Conservation (phyloP, 2,888 invertebrate genomes). For the Osedax frankpressi region DNA sequence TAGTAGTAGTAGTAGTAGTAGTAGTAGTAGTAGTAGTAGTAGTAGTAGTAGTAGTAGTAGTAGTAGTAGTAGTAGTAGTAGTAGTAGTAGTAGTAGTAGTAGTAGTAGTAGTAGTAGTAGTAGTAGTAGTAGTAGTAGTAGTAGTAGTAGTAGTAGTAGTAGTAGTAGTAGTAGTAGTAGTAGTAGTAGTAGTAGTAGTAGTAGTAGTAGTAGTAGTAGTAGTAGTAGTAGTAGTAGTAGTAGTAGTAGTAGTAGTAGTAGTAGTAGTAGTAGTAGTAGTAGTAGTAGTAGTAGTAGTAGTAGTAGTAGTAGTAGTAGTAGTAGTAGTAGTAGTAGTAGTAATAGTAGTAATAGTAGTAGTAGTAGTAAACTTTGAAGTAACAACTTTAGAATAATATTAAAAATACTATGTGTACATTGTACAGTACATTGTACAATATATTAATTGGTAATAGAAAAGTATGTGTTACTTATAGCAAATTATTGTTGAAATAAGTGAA, state of each 20-base stretch:
- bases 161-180: background rate
- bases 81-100: background rate
- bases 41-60: constrained; percentile 4
- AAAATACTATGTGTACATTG: too few species aligned
- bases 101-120: background rate
- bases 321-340: background rate
- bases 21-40: background rate
- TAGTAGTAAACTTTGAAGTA: too few species aligned
- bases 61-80: background rate
- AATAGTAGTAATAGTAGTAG: too few species aligned
- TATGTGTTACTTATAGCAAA: too few species aligned
- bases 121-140: background rate
- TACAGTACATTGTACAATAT: too few species aligned
- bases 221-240: constrained; percentile 21
- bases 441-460: too few species aligned
- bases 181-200: background rate
- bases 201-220: background rate
- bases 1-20: constrained; percentile 4
- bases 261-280: constrained; percentile 21
- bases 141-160: constrained; percentile 1
- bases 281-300: constrained; percentile 22
- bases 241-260: constrained; percentile 20
- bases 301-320: background rate
- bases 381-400: too few species aligned
- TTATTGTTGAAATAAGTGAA: too few species aligned